These are phyloP conservation scores for Nannoperca australis DNA, from an alignment of 2,797 vertebrate species.

Conservation along the genomic window DNA sequence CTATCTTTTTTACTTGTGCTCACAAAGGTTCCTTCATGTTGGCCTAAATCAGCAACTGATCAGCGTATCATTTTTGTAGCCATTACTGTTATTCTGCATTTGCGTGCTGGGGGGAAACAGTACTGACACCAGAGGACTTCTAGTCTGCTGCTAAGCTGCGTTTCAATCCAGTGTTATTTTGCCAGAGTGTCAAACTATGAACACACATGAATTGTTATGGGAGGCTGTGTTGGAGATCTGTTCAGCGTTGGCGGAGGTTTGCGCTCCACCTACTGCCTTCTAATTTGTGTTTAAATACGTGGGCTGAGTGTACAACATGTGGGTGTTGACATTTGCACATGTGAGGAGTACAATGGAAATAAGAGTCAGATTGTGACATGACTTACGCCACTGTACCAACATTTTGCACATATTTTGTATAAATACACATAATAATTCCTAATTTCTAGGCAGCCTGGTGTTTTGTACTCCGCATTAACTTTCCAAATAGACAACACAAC, in stretches of 20 bases:
- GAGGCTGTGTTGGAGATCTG: constrained; percentile 5
- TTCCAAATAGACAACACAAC: background rate
- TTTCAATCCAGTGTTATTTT: constrained; percentile 11
- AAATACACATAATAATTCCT: background rate
- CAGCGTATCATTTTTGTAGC: background rate
- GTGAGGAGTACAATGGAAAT: constrained; percentile 27
- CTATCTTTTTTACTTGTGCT: constrained; percentile 1
- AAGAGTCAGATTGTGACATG: background rate
- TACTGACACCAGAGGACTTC: constrained; percentile 3
- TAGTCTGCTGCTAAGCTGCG: background rate
- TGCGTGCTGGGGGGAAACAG: background rate
- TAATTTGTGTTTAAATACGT: constrained; percentile 40
- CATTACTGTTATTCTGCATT: background rate
- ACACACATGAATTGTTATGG: background rate
- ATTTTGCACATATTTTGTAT: background rate
- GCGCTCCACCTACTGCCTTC: constrained; percentile 18
- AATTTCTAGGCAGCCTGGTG: background rate
- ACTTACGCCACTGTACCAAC: background rate
- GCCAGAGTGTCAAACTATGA: constrained; percentile 8
- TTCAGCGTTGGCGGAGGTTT: constrained; percentile 12
- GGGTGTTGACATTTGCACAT: constrained; percentile 35
- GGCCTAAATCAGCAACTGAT: background rate
- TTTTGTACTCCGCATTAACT: background rate
- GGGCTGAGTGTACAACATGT: constrained; percentile 26
- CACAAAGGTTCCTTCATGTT: background rate